Evolutionary conservation across 2,888 invertebrate genomes (phyloP).

Genomic region (Tortricodes alternella): DNA sequence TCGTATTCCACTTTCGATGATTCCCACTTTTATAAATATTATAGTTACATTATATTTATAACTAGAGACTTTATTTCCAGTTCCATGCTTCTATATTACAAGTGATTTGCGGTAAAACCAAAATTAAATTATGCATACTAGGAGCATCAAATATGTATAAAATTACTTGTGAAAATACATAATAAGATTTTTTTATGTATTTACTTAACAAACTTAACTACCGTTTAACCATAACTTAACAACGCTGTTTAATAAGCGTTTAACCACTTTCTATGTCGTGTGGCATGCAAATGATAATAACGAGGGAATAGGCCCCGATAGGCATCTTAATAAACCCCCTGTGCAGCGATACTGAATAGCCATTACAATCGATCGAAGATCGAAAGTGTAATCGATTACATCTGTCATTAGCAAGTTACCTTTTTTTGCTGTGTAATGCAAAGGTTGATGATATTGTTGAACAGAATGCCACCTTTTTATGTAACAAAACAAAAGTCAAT

Average conservation of each 20-base stretch:
- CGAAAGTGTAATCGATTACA: slow-evolving; percentile 27
- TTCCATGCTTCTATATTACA: no score
- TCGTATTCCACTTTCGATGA: no score
- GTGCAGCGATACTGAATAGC: slow-evolving; percentile 1
- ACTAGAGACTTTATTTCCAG: no score
- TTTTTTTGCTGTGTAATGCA: not conserved
- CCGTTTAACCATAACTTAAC: not conserved
- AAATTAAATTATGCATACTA: no score
- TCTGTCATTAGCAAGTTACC: not conserved
- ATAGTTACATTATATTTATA: no score
- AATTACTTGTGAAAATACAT: not conserved
- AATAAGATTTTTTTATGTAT: not conserved
- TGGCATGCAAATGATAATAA: slow-evolving; percentile 56
- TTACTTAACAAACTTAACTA: not conserved
- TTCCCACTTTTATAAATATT: no score
- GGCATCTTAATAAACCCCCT: slow-evolving; percentile 23
- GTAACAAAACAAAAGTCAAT: not conserved
- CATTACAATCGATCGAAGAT: slow-evolving; percentile 22
- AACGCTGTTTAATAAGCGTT: slow-evolving; percentile 3
- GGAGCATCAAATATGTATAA: no score
- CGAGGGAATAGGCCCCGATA: slow-evolving; percentile 20
- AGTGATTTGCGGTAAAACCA: no score
- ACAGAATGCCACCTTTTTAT: not conserved
- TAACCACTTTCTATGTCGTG: slow-evolving; percentile 59
- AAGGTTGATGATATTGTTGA: not conserved